phyloP scores from a whole-genome alignment of 2,888 invertebrate genomes.

The Apomyelois bistriatella region DNA sequence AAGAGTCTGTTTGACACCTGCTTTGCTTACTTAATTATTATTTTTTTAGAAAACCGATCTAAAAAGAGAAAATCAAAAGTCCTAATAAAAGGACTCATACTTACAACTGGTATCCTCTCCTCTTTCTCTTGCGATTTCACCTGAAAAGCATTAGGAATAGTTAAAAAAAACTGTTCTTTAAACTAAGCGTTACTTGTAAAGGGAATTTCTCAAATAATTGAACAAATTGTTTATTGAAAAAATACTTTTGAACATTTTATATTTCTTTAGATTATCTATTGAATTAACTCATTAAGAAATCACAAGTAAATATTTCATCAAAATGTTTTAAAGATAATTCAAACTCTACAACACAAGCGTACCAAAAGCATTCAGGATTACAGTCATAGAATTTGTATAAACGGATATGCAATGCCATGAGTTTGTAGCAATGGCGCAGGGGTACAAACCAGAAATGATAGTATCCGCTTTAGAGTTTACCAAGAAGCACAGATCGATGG shows the following conservation, averaged over 20 bases:
- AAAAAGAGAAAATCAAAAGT: not conserved
- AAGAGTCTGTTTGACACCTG: too few species aligned
- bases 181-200: not conserved
- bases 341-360: constrained; percentile 66
- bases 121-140: constrained; percentile 87
- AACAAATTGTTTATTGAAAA: too few species aligned
- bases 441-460: constrained; percentile 73
- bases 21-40: too few species aligned
- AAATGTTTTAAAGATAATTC: constrained; percentile 19
- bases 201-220: too few species aligned
- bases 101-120: constrained; percentile 89
- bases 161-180: not conserved
- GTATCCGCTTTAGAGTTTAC: constrained; percentile 78
- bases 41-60: not conserved
- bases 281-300: too few species aligned
- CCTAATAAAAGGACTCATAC: constrained; percentile 49
- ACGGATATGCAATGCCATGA: constrained; percentile 67
- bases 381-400: constrained; percentile 20
- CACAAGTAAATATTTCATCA: not conserved
- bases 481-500: constrained; percentile 75
- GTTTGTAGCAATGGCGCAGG: constrained; percentile 59
- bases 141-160: constrained; percentile 69
- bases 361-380: constrained; percentile 55
- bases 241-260: too few species aligned
- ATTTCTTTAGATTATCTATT: too few species aligned